These are phyloP conservation scores for Ylistrum balloti DNA, from an alignment of 1,140 invertebrate genomes.

Conservation along the genomic window DNA sequence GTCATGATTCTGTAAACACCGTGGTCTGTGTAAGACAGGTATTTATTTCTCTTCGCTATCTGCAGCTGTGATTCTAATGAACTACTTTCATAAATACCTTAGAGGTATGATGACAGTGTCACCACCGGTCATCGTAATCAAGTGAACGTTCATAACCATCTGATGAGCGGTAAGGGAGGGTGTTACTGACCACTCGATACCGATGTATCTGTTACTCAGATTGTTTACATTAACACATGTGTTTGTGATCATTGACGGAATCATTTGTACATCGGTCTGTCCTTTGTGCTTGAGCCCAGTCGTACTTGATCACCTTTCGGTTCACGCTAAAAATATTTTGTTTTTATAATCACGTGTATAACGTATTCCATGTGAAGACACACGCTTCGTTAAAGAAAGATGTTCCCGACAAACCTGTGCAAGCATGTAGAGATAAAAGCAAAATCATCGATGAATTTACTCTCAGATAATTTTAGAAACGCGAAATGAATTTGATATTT, in stretches of 20 bases:
- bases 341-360: neutral
- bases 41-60: neutral
- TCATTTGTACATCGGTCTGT: neutral
- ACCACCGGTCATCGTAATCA: neutral
- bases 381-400: neutral
- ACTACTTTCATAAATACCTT: neutral
- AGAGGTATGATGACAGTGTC: neutral
- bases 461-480: too few species aligned
- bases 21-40: neutral
- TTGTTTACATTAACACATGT: neutral
- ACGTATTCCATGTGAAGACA: neutral
- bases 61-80: neutral
- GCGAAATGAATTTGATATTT: too few species aligned
- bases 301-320: neutral
- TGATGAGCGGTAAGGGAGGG: too few species aligned
- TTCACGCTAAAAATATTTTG: neutral
- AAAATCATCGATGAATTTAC: neutral
- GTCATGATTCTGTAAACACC: neutral
- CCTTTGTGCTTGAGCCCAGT: too few species aligned
- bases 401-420: neutral
- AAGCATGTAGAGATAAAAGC: neutral
- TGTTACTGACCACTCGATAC: neutral
- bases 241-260: neutral
- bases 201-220: neutral
- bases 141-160: neutral